Evolutionary conservation across 2,797 vertebrate genomes (phyloP), one percentile per base, ranked within the genome.

Genomic region (Enteromius anoplus): DNA sequence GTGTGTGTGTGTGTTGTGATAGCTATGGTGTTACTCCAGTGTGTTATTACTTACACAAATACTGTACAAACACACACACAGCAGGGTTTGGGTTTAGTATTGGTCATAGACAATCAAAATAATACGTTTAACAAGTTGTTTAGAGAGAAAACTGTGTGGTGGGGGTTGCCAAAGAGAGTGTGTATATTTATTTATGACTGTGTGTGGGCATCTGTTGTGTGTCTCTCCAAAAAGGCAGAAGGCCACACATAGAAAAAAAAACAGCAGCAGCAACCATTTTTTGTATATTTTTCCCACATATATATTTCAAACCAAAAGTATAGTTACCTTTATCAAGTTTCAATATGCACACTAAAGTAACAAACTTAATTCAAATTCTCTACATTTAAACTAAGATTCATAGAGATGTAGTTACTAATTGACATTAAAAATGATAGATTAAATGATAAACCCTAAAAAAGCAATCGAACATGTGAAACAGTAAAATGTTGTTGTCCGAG

Each of bases 11-110:
- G 32, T 81, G 45, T 76, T 55, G 17, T 68, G 26, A n/a, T 5
- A 68, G 32, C 71, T 75, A 53, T 70, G 73, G 64, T 76, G 37
- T 82, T 26, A 7, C 15, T 68, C 3, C 15, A 15, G 62, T 26
- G 68, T 32, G 47, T 40, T 69, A n/a, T 70, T 77, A 77, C 51
- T 60, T 58, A 69, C 47, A 68, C 32, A 82, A 68, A 65, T 65
- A n/a, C 60, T 55, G 6, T 73, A 55, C 42, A 75, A 26, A 14
- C 4, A 77, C n/a, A 62, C 68, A 34, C 68, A 65, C 58, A 19
- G 70, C 21, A 9, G 42, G 49, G 34, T 47, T 68, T 82, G 37
- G 47, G 5, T 49, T 81, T 64, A 21, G 21, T 19, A 34, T 68
- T 26, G 45, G 26, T 80, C 40, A 26, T 23, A 32, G 7, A 47